These are phyloP conservation scores for Bugulina stolonifera DNA, from an alignment of 2,888 invertebrate species.

Conservation along the genomic window DNA sequence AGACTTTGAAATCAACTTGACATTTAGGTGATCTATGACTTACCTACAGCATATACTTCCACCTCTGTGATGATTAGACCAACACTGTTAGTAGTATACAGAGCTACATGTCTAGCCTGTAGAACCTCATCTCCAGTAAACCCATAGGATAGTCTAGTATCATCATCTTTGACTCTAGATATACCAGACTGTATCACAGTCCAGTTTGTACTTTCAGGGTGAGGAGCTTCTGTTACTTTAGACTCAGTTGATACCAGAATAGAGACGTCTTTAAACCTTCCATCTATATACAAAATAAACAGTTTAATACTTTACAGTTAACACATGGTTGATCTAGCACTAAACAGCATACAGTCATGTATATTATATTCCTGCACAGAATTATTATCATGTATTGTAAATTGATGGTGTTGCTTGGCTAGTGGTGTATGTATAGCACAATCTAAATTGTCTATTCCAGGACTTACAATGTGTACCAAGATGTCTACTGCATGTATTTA, in stretches of 20 bases:
- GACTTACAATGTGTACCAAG: no score
- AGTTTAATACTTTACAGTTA: background rate
- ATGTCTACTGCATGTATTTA: no score
- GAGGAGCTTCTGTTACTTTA: background rate
- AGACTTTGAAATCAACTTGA: no score
- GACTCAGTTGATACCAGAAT: background rate
- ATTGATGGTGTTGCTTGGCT: no score
- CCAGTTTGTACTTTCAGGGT: background rate
- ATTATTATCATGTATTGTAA: no score
- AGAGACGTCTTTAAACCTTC: background rate
- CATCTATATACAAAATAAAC: background rate
- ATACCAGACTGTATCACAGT: background rate
- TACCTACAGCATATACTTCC: background rate
- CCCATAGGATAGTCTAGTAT: background rate
- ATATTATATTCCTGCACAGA: no score
- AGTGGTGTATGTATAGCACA: no score
- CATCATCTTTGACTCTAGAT: background rate
- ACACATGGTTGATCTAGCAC: background rate
- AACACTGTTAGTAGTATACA: background rate
- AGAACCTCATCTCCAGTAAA: background rate
- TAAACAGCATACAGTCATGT: no score
- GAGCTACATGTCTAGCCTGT: background rate
- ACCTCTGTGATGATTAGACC: background rate
- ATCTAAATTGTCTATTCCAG: no score
- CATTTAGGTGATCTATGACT: no score